A percentile compares a stretch with the other conserved stretches of the same genome.
phyloP scores from a whole-genome alignment of 2,113 vertebrate species.

The Macheiramphus alcinus region DNA sequence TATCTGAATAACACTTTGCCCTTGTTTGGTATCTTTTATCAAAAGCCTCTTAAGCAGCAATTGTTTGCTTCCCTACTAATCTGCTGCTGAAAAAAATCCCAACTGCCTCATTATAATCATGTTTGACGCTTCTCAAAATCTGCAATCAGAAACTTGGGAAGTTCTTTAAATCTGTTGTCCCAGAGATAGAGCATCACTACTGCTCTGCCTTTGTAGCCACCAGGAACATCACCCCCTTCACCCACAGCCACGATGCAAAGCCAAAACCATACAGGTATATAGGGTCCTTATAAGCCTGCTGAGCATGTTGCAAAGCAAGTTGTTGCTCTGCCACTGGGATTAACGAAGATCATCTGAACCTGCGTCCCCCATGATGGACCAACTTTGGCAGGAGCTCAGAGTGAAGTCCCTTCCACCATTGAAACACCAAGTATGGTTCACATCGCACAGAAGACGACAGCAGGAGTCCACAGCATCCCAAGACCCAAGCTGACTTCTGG shows the following conservation, averaged over 20 bases:
- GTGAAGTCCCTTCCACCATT: fast-evolving
- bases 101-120: not conserved
- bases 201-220: not conserved
- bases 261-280: fast-evolving
- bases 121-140: not conserved
- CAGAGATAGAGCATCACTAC: not conserved
- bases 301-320: not conserved
- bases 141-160: not conserved
- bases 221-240: not conserved
- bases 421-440: not conserved
- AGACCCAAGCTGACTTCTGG: not conserved
- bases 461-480: fast-evolving
- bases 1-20: not conserved
- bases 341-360: not conserved
- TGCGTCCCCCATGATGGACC: fast-evolving
- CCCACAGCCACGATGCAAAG: not conserved
- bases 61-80: not conserved
- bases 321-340: not conserved
- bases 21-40: not conserved
- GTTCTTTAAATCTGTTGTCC: not conserved
- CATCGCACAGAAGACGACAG: fast-evolving
- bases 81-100: not conserved
- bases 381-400: not conserved
- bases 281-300: fast-evolving
- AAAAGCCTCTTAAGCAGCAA: not conserved